Conservation (phyloP, 2,888 invertebrate species). For the Rotaria socialis region DNA sequence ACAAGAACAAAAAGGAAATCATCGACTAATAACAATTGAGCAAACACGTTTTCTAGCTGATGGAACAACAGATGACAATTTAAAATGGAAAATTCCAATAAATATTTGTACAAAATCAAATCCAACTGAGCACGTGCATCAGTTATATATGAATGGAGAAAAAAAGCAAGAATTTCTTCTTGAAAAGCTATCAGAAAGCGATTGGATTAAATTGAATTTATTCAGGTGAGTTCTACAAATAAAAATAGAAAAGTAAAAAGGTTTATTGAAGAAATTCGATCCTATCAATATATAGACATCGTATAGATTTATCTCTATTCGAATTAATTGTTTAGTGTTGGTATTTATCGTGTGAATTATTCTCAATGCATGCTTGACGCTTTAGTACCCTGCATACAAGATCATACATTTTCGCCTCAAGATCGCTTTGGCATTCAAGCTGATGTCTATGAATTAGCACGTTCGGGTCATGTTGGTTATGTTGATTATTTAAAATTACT, state of each 20-base stretch:
- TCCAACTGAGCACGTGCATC: conserved; percentile 25
- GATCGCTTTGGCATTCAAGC: conserved; percentile 6
- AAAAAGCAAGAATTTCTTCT: background rate
- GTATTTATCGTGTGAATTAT: conserved; percentile 14
- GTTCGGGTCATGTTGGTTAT: background rate
- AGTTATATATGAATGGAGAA: background rate
- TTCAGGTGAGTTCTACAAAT: background rate
- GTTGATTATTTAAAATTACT: conserved; percentile 22
- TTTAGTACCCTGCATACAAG: background rate
- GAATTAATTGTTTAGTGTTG: background rate
- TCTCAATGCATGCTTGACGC: background rate
- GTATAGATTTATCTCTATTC: no score
- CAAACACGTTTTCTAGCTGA: conserved; percentile 30
- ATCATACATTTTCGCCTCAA: background rate
- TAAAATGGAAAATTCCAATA: conserved; percentile 31
- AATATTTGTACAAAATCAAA: conserved; percentile 34
- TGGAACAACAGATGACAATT: background rate
- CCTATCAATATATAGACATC: no score
- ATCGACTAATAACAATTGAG: conserved; percentile 9
- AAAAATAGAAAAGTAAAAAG: background rate
- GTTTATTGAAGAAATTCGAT: no score
- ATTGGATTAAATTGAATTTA: conserved; percentile 29
- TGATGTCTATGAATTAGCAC: background rate
- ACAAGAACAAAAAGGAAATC: conserved; percentile 23
- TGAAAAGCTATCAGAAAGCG: background rate